Conservation (phyloP, 2,888 invertebrate species). For the Diogma glabrata region DNA sequence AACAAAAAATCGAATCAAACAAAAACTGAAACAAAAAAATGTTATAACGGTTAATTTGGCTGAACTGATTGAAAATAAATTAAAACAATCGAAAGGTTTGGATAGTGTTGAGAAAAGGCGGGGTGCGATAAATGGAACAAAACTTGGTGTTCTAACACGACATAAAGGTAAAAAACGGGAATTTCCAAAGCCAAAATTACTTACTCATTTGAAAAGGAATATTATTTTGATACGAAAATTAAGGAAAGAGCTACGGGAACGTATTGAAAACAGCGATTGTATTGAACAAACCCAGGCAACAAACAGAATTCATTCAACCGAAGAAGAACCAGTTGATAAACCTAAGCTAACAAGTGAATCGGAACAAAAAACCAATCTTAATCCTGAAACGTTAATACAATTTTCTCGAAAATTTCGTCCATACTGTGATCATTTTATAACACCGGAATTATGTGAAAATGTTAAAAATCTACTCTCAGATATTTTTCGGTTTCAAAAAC, state of each 20-base stretch:
- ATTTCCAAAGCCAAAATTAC: neutral
- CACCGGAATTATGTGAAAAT: constrained; percentile 40
- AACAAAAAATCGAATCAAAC: constrained; percentile 4
- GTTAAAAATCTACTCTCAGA: constrained; percentile 40
- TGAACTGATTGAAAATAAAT: neutral
- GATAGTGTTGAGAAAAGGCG: neutral
- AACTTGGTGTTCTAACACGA: neutral
- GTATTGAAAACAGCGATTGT: too few relatives aligned
- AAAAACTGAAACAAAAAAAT: constrained; percentile 1
- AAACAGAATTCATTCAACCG: too few relatives aligned
- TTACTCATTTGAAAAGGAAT: neutral
- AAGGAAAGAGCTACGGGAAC: neutral
- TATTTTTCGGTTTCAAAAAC: constrained; percentile 48
- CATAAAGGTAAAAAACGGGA: constrained; percentile 7
- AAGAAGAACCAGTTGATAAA: neutral
- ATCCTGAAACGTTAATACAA: too few relatives aligned
- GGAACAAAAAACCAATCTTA: neutral
- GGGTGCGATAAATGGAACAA: neutral
- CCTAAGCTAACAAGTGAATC: neutral
- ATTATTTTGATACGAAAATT: constrained; percentile 1
- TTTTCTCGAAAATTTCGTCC: constrained; percentile 29
- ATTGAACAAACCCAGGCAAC: too few relatives aligned
- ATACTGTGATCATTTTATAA: constrained; percentile 49
- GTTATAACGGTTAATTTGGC: neutral
- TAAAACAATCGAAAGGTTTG: neutral